Percentiles rank a stretch among this genome's conserved stretches.
Evolutionary conservation across 2,888 invertebrate genomes (phyloP).

Genomic region (Nephrotoma flavescens): DNA sequence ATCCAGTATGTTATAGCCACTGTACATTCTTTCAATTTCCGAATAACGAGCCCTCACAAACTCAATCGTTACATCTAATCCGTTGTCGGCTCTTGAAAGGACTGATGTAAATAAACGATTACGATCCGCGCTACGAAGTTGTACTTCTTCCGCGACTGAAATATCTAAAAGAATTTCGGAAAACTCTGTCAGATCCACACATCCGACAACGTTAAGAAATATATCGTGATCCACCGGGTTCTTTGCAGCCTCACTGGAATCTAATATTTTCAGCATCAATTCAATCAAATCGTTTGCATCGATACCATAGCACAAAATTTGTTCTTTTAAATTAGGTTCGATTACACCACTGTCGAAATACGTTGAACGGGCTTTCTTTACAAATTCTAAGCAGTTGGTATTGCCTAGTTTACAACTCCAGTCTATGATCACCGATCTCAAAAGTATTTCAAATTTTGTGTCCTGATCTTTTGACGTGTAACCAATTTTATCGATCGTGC

Average conservation of each 20-base stretch:
- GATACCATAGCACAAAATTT: slow-evolving; percentile 27
- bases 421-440: slow-evolving; percentile 22
- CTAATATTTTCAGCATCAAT: slow-evolving; percentile 19
- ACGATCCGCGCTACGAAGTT: background rate
- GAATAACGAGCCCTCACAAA: slow-evolving; percentile 34
- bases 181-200: slow-evolving; percentile 19
- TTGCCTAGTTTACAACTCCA: slow-evolving; percentile 24
- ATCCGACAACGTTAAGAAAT: slow-evolving; percentile 47
- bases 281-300: too few species aligned
- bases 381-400: slow-evolving; percentile 20
- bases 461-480: slow-evolving; percentile 21
- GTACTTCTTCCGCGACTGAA: background rate
- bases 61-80: slow-evolving; percentile 34
- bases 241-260: slow-evolving; percentile 33
- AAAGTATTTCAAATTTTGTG: slow-evolving; percentile 22
- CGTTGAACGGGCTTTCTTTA: slow-evolving; percentile 16
- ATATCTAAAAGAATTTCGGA: background rate
- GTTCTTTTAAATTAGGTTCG: slow-evolving; percentile 23
- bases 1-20: background rate
- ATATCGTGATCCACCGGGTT: slow-evolving; percentile 44
- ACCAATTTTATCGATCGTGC: slow-evolving; percentile 23
- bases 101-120: background rate
- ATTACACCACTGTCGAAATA: slow-evolving; percentile 14
- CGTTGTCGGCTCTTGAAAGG: slow-evolving; percentile 17
- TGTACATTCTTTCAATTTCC: slow-evolving; percentile 9